Conservation (phyloP, 2,113 vertebrate species). For the Atherinomorus stipes region DNA sequence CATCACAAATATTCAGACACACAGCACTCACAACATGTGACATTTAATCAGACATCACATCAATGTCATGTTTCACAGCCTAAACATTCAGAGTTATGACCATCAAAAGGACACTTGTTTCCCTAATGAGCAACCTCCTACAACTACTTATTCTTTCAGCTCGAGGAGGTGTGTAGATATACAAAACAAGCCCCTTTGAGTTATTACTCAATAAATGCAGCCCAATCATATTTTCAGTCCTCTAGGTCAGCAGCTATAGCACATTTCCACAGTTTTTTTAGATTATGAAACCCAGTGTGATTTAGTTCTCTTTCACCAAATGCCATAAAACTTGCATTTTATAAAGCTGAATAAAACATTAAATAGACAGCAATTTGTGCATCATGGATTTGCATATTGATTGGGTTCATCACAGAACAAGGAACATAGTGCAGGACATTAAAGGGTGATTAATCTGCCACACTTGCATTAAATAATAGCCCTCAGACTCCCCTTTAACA, state of each 20-base stretch:
- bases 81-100: not conserved
- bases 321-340: too few species aligned
- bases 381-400: not conserved
- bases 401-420: not conserved
- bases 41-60: not conserved
- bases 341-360: too few species aligned
- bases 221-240: not conserved
- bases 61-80: too few species aligned
- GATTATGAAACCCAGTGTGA: not conserved
- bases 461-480: not conserved
- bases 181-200: not conserved
- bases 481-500: not conserved
- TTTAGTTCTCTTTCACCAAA: not conserved
- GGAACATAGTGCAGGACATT: not conserved
- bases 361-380: not conserved
- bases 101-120: not conserved
- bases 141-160: slow-evolving; percentile 21
- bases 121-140: not conserved
- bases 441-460: not conserved
- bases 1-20: not conserved
- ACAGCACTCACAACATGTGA: not conserved
- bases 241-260: not conserved
- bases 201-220: not conserved
- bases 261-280: not conserved
- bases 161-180: not conserved